These are phyloP conservation scores for Dilophus febrilis DNA, from an alignment of 2,888 invertebrate species.

Conservation along the genomic window DNA sequence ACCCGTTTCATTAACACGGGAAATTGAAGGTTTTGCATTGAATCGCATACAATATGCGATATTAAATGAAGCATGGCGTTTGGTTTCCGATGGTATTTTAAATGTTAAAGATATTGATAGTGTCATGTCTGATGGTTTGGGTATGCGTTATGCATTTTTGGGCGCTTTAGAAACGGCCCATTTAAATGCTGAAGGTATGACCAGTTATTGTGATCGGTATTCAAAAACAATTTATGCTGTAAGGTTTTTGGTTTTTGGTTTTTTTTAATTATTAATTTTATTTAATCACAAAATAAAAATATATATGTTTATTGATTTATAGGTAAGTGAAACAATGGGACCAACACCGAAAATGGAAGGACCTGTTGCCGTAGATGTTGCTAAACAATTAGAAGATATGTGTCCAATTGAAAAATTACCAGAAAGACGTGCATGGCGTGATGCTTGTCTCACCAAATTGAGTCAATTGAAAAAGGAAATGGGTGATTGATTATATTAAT, in stretches of 20 bases:
- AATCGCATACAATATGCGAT: constrained; percentile 94
- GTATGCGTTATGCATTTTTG: constrained; percentile 88
- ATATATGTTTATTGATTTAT: background rate
- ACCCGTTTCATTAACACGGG: constrained; percentile 69
- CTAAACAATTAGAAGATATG: constrained; percentile 52
- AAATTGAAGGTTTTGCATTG: constrained; percentile 82
- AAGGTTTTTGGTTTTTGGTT: background rate
- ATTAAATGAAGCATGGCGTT: constrained; percentile 78
- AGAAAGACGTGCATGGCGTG: constrained; percentile 65
- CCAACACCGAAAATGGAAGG: constrained; percentile 57
- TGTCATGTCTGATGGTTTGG: constrained; percentile 87
- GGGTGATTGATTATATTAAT: constrained; percentile 22
- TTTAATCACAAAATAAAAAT: background rate
- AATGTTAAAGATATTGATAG: constrained; percentile 78
- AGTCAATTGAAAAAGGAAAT: constrained; percentile 62
- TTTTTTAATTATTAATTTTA: constrained; percentile 14
- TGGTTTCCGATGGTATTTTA: constrained; percentile 71
- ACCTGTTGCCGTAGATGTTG: constrained; percentile 44
- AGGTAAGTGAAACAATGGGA: constrained; percentile 55
- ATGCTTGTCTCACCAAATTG: constrained; percentile 62
- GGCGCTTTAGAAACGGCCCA: constrained; percentile 89
- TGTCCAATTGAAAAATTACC: constrained; percentile 57
- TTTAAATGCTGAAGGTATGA: constrained; percentile 79
- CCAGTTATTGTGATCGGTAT: constrained; percentile 43
- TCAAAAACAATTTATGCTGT: constrained; percentile 40